Base-by-base conservation (phyloP, 2,113 vertebrate genomes). In the Lepus timidus region DNA sequence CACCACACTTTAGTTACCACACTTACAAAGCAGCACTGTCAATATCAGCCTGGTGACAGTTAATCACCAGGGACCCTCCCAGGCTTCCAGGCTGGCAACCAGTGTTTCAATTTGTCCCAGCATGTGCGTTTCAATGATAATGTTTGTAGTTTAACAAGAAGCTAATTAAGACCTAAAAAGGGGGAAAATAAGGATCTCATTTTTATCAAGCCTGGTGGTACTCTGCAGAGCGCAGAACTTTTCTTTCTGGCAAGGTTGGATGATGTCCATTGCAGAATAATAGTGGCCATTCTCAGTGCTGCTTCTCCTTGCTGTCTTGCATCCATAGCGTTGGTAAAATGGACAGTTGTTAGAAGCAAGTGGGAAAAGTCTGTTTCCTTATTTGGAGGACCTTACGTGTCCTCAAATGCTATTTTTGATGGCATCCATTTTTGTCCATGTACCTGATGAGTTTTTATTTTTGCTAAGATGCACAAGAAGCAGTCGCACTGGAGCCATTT, bases 1-100 rank as follows among this genome's bases (percentile, higher is more conserved):
- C 96, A 94, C 96, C 92, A 74, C 58, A 97, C 97, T 44, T 58
- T 98, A 97, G 97, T 71, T 44, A 39, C 62, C 78, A 49, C 31
- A 78, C 64, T 52, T 90, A 73, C 95, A 95, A 98, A 96, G 96
- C 96, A 98, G 96, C 94, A 97, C 96, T 96, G 96, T 98, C 98
- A 97, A 96, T 96, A 64, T 96, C 97, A 95, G 85, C 55, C 51
- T 98, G 93, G 87, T 98, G 97, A 97, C 98, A 96, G 93, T 93
- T 92, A 93, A 94, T 96, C 98, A 82, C 95, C 36, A 11, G 98
- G 97, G 97, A 98, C 71, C 97, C 97, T 96, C 74, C 73, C 87
- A 68, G 68, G n/a, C 62, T 85, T 81, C 91, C 27, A 95, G 29
- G 83, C 79, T 98, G 97, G 89, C 98, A 98, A 95, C 93, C 93